Conservation (phyloP, 2,113 vertebrate genomes). For the Chaetops frenatus region DNA sequence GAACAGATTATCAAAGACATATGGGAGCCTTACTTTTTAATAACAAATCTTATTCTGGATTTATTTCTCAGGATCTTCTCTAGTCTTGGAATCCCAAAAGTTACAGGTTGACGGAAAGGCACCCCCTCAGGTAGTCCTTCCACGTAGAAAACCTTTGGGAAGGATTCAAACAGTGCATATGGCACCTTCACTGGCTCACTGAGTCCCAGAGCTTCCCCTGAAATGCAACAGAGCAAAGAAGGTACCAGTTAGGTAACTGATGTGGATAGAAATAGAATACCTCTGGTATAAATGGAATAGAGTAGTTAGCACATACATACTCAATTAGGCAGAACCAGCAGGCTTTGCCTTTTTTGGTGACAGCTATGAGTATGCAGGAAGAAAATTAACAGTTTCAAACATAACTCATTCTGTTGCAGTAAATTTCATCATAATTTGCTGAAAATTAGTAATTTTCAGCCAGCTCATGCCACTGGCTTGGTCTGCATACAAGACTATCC, state of each 20-base stretch:
- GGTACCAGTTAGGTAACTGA: background rate
- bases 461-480: background rate
- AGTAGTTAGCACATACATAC: background rate
- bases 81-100: conserved; percentile 79
- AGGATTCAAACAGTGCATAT: conserved; percentile 73
- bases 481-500: background rate
- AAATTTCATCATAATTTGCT: background rate
- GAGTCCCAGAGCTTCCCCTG: conserved; percentile 75
- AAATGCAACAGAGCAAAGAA: background rate
- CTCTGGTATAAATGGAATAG: background rate
- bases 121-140: conserved; percentile 78
- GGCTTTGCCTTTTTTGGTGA: background rate
- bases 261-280: background rate
- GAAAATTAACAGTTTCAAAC: background rate
- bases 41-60: conserved; percentile 76
- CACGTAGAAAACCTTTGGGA: conserved; percentile 70
- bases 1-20: background rate
- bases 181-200: conserved; percentile 74
- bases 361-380: background rate
- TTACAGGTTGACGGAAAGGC: conserved; percentile 75
- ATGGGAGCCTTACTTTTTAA: conserved; percentile 71
- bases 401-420: background rate
- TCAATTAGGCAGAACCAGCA: background rate
- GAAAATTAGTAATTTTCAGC: background rate
- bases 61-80: conserved; percentile 80